Conservation (phyloP, 2,113 vertebrate species). For the Muntiacus reevesi region DNA sequence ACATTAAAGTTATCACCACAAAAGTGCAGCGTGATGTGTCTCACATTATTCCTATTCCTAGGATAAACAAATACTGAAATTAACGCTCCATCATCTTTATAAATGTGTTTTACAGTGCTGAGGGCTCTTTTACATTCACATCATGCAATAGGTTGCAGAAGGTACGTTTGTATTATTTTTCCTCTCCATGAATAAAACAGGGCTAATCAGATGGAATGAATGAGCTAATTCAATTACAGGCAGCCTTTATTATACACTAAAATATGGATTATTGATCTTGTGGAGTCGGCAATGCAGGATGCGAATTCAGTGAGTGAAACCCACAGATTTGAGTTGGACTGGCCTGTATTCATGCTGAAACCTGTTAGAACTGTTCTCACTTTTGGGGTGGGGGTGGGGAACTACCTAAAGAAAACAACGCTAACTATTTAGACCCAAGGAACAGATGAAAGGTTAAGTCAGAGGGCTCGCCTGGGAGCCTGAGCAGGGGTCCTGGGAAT, state of each 20-base stretch:
- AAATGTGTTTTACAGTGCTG: not conserved
- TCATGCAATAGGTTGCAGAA: not conserved
- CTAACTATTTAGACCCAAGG: not conserved
- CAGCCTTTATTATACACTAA: conserved; percentile 45
- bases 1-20: not conserved
- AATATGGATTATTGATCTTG: conserved; percentile 61
- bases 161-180: not conserved
- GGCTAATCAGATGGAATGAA: conserved; percentile 34
- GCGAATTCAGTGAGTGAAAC: conserved; percentile 1
- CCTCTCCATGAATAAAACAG: not conserved
- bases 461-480: not conserved
- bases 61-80: not conserved
- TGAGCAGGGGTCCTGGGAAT: no score
- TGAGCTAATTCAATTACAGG: conserved; percentile 56
- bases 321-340: not conserved
- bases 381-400: not conserved
- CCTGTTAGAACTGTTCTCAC: not conserved
- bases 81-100: not conserved
- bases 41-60: not conserved
- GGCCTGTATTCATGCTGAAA: not conserved
- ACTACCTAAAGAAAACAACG: not conserved
- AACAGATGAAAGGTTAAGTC: not conserved
- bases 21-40: not conserved
- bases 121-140: not conserved
- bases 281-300: not conserved